Percentiles rank a stretch among this genome's conserved stretches.
Evolutionary conservation across 2,797 vertebrate species (phyloP).

Genomic region (Enteromius argenteus): DNA sequence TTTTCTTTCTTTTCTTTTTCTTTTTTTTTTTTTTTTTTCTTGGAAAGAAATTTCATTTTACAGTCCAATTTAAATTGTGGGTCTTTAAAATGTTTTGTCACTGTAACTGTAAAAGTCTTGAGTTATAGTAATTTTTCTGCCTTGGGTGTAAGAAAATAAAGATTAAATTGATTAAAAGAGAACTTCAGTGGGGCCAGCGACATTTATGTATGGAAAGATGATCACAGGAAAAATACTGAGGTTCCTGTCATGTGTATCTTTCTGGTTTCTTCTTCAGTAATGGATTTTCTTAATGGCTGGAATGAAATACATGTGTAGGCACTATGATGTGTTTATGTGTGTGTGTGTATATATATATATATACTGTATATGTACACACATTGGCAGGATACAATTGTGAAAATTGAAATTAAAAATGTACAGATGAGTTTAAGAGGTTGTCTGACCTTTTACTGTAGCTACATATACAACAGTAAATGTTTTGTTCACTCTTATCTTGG

Average conservation of each 20-base stretch:
- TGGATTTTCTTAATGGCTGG: constrained; percentile 92
- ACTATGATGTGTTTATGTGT: constrained; percentile 93
- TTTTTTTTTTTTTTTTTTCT: constrained; percentile 63
- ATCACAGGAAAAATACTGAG: constrained; percentile 75
- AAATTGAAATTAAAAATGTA: constrained; percentile 86
- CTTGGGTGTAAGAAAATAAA: constrained; percentile 93
- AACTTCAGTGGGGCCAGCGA: constrained; percentile 69
- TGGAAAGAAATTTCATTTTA: constrained; percentile 86
- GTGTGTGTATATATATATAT: constrained; percentile 91
- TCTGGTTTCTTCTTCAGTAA: constrained; percentile 90
- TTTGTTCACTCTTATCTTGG: constrained; percentile 86
- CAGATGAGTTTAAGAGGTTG: constrained; percentile 86
- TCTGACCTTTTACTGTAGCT: constrained; percentile 85
- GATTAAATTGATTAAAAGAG: constrained; percentile 67
- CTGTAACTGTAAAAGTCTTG: constrained; percentile 98
- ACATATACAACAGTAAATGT: constrained; percentile 84
- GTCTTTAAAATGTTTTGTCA: constrained; percentile 98
- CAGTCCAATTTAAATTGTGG: constrained; percentile 97
- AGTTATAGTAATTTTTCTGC: constrained; percentile 98
- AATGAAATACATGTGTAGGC: constrained; percentile 92
- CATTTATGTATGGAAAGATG: constrained; percentile 83
- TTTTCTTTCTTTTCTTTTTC: constrained; percentile 71
- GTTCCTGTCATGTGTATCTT: constrained; percentile 89
- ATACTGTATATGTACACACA: constrained; percentile 87
- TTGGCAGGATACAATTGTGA: constrained; percentile 90